A percentile compares a stretch with the other conserved stretches of the same genome.
These are phyloP conservation scores for Callipepla californica DNA, from an alignment of 2,113 vertebrate species.

Conservation along the genomic window DNA sequence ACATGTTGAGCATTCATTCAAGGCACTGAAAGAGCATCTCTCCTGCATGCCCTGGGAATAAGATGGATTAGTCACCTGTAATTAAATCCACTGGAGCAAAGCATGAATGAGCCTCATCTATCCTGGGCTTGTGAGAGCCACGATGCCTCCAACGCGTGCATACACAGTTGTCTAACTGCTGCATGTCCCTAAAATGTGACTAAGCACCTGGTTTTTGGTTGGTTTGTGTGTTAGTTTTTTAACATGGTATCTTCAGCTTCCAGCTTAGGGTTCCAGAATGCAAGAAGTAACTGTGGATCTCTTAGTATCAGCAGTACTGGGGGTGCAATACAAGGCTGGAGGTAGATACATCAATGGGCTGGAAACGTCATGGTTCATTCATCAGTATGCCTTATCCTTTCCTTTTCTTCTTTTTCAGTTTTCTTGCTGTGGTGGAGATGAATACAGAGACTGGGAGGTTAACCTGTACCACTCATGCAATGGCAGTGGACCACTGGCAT, in stretches of 20 bases:
- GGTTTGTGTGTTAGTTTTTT: neutral
- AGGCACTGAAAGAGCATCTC: neutral
- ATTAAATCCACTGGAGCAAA: neutral
- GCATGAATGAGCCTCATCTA: neutral
- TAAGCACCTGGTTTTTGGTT: neutral
- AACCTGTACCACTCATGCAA: slow-evolving; percentile 92
- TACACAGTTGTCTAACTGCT: fast-evolving
- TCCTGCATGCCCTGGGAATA: neutral
- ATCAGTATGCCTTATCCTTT: fast-evolving
- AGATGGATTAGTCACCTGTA: neutral
- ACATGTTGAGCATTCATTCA: neutral
- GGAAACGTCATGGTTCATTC: fast-evolving
- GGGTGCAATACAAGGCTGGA: neutral
- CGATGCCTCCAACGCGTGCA: fast-evolving
- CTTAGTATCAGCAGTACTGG: fast-evolving
- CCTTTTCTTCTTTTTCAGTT: slow-evolving; percentile 74
- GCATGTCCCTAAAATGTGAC: neutral
- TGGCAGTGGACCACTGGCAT: slow-evolving; percentile 84
- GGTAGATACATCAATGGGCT: fast-evolving
- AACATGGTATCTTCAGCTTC: fast-evolving
- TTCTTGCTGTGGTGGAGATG: slow-evolving; percentile 91
- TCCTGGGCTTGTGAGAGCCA: neutral
- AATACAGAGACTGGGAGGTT: slow-evolving; percentile 89
- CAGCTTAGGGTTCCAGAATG: neutral
- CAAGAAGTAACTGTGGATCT: neutral